Conservation (phyloP, 2,113 vertebrate species). For the Pelecanus crispus region DNA sequence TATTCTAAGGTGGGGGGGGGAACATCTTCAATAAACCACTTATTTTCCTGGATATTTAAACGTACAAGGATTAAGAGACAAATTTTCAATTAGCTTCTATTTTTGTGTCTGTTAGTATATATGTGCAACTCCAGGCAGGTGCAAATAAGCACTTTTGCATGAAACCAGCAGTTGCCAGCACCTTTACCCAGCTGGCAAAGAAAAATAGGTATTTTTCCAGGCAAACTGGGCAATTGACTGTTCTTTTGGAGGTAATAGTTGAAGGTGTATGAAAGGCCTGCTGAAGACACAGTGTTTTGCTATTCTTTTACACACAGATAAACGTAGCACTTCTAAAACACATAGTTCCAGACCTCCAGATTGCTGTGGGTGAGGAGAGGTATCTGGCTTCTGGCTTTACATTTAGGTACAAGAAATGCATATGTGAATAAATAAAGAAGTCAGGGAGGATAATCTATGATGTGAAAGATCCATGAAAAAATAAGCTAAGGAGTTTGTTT, state of each 20-base stretch:
- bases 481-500: conserved; percentile 47
- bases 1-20: neutral
- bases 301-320: neutral
- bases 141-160: neutral
- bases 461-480: conserved; percentile 33
- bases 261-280: neutral
- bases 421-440: conserved; percentile 50
- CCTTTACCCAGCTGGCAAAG: neutral
- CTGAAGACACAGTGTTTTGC: neutral
- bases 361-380: conserved; percentile 29
- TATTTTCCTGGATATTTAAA: neutral
- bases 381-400: conserved; percentile 37
- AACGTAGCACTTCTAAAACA: neutral
- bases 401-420: neutral
- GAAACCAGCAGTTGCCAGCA: neutral
- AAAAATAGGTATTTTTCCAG: neutral
- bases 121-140: neutral
- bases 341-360: neutral
- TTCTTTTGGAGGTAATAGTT: neutral
- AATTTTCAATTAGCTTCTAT: neutral
- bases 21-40: neutral
- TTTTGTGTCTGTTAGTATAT: neutral
- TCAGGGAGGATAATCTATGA: conserved; percentile 24
- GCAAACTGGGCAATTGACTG: neutral
- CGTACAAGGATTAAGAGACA: neutral